These are phyloP conservation scores for Caenorhabditis imperialis DNA, from an alignment of 2,888 invertebrate species.

Conservation along the genomic window DNA sequence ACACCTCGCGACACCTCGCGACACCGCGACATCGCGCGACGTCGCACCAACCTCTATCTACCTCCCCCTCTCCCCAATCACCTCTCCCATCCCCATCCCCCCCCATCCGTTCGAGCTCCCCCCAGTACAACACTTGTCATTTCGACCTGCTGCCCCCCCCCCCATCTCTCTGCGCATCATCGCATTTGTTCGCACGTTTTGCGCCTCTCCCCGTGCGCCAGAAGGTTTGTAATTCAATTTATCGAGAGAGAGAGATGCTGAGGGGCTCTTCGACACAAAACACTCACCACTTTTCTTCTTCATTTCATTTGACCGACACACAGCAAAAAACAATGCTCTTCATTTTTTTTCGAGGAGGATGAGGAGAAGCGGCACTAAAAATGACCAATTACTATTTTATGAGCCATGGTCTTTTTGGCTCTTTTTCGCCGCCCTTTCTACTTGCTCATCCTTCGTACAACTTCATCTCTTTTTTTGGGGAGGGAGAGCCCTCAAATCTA, in stretches of 20 bases:
- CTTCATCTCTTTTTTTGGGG: slow-evolving; percentile 5
- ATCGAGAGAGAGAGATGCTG: too few relatives aligned
- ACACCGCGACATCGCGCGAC: too few relatives aligned
- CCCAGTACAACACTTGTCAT: slow-evolving; percentile 9
- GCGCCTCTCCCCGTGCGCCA: too few relatives aligned
- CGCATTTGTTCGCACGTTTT: slow-evolving; percentile 42
- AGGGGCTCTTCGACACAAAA: too few relatives aligned
- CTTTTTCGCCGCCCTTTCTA: not conserved
- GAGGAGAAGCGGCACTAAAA: slow-evolving; percentile 24
- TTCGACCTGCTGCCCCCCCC: slow-evolving; percentile 2
- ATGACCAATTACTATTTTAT: slow-evolving; percentile 44
- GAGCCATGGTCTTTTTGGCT: slow-evolving; percentile 13
- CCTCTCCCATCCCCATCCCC: too few relatives aligned
- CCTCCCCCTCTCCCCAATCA: too few relatives aligned
- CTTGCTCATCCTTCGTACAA: slow-evolving; percentile 19
- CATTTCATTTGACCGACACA: slow-evolving; percentile 13
- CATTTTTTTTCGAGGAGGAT: not conserved
- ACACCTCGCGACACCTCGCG: too few relatives aligned
- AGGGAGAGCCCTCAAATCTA: slow-evolving; percentile 1
- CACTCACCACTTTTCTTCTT: slow-evolving; percentile 1
- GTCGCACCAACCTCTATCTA: too few relatives aligned
- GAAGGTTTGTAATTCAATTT: too few relatives aligned
- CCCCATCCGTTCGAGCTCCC: not conserved
- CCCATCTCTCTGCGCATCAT: slow-evolving; percentile 32
- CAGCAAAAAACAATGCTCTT: not conserved